Evolutionary conservation across 2,888 invertebrate genomes (phyloP), one percentile per base, ranked within the genome.

Genomic region (Habroteleia sp.): DNA sequence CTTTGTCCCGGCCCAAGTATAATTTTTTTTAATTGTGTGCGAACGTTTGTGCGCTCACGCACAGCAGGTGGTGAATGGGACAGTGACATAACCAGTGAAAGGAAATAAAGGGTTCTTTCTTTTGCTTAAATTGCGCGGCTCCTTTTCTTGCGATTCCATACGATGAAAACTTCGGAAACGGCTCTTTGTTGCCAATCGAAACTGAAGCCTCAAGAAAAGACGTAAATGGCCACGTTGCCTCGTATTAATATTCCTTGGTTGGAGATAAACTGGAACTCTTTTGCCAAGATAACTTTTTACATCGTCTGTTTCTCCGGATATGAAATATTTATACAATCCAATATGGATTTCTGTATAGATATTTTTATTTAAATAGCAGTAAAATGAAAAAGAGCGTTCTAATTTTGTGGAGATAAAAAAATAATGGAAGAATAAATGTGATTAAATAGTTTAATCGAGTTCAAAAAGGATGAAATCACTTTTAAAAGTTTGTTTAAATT

Each of bases 41-140:
- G 27, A 27, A 52, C 56, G 29, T 60, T 52, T 60, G 46, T 73
- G 58, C 44, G 44, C 66, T 66, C 73, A 73, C 65, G 66, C 73
- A 66, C 73, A 66, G 73, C 73, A 66, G 73, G 73, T 66, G 66
- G 73, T 62, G 66, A 66, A 74, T 66, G 73, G 73, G 60, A 60
- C 66, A 74, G 66, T 74, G 73, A 74, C 60, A 66, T 66, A 66
- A 74, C 66, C 62, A 62, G 35, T 23, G 23, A 50, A 41, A 60
- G 20, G 46, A 54, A 66, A 72, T 66, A 74, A 74, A 74, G 73
- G 66, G 73, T 52, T 56, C 63, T 54, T 63, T 71, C 31, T 52
- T 72, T 35, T 65, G 1, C 4, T 33, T 16, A 27, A 54, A 56
- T 58, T 42, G 56, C 44, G 41, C 5, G 68, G 13, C 27, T 58